phyloP scores from a whole-genome alignment of 2,888 invertebrate genomes.

The Idaea dimidiata region DNA sequence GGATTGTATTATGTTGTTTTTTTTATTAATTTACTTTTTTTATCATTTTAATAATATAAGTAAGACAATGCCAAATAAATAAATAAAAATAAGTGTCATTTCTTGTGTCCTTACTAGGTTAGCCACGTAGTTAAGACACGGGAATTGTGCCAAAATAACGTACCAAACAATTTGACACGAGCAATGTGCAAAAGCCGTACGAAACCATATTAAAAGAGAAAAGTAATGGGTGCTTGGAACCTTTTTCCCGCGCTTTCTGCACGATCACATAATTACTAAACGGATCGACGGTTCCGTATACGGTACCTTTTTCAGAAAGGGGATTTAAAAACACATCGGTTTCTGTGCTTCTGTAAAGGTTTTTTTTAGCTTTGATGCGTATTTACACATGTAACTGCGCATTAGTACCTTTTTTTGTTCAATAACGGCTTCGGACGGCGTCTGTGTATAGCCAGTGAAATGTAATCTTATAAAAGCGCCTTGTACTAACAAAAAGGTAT shows the following conservation, averaged over 20 bases:
- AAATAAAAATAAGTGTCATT: no score
- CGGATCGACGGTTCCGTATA: neutral
- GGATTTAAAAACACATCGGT: neutral
- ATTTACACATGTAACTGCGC: neutral
- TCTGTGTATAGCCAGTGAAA: no score
- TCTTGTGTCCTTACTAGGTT: no score
- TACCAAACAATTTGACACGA: neutral
- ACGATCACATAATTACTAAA: neutral
- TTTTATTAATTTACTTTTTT: no score
- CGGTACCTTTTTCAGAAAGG: neutral
- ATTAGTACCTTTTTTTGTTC: neutral
- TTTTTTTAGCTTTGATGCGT: neutral
- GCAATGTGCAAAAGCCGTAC: neutral
- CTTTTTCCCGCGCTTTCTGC: neutral
- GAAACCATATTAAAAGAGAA: neutral
- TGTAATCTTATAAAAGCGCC: no score
- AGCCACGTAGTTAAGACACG: no score
- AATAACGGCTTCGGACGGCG: no score
- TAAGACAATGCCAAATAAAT: no score
- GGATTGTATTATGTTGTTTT: no score
- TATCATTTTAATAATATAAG: no score
- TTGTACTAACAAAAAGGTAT: no score
- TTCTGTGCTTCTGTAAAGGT: neutral
- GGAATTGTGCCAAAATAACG: no score
- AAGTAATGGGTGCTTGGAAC: neutral